phyloP scores from a whole-genome alignment of 2,888 invertebrate genomes.

The Pyrochroa serraticornis region DNA sequence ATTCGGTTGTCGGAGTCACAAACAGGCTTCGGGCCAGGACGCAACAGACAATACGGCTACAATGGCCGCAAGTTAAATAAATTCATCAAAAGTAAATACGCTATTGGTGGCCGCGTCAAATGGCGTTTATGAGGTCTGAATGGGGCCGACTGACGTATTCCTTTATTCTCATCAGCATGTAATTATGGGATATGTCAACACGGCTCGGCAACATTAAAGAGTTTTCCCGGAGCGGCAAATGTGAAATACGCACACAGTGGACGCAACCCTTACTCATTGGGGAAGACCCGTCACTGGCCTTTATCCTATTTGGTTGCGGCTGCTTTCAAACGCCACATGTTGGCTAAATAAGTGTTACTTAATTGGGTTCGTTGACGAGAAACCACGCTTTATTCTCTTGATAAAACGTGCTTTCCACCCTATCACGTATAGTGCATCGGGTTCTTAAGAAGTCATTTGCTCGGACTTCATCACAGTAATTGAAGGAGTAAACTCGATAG shows the following conservation, averaged over 20 bases:
- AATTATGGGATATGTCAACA: slow-evolving; percentile 28
- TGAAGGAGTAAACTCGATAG: no score
- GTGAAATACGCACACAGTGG: slow-evolving; percentile 23
- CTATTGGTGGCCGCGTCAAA: background rate
- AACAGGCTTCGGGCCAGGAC: no score
- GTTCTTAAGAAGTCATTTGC: background rate
- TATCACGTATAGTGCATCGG: background rate
- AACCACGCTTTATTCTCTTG: slow-evolving; percentile 25
- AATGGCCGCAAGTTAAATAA: background rate
- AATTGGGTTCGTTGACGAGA: slow-evolving; percentile 33
- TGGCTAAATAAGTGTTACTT: slow-evolving; percentile 35
- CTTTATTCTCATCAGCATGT: slow-evolving; percentile 16
- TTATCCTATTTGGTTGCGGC: slow-evolving; percentile 31
- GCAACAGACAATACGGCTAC: background rate
- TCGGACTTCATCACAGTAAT: no score
- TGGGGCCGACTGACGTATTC: slow-evolving; percentile 4
- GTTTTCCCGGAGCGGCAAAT: slow-evolving; percentile 23
- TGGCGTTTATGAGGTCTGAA: background rate
- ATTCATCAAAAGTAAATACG: slow-evolving; percentile 12
- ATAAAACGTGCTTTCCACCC: slow-evolving; percentile 22
- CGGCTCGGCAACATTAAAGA: slow-evolving; percentile 27
- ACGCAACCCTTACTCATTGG: slow-evolving; percentile 22
- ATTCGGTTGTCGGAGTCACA: no score
- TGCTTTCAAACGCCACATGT: slow-evolving; percentile 33
- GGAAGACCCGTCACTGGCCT: slow-evolving; percentile 30